Base-by-base conservation (phyloP, 2,888 invertebrate genomes). In the Pachydiplax longipennis region DNA sequence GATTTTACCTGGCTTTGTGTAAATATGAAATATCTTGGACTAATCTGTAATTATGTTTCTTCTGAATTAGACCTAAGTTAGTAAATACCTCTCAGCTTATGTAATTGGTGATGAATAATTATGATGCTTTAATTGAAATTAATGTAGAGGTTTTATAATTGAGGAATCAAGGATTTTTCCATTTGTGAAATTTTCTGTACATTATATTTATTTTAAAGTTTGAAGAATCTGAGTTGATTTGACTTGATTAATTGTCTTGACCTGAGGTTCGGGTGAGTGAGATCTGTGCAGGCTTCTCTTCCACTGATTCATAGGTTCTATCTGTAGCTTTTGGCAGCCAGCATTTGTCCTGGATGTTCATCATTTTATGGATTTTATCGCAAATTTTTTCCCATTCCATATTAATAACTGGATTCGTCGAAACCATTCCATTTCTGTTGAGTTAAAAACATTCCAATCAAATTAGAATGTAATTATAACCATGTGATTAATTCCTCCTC, bases 281-380 rank as follows among this genome's bases (percentile, higher is more conserved):
- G 87, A 87, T 87, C 87, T 61, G 37, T 87, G 87, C 87, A 87
- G 87, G 87, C 87, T 87, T 87, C 87, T 87, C 87, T 87, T 87
- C 87, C 87, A 87, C 87, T 87, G 87, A 87, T 61, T 37, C 61
- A 87, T 35, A 58, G 40, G 15, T 12, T 87, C 40, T 37, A 87
- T n/a, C 87, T 87, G 87, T 61, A 61, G 87, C 87, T 87, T 87
- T 37, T 61, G 37, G 61, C 87, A 87, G 87, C 65, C 87, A 65
- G 87, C 87, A 87, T 65, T 82, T 81, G 53, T 87, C 61, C n/a
- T 83, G 37, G 87, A 31, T 61, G 1, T 87, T 58, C 37, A 58
- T 37, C 40, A 37, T 61, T 40, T 13, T 87, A 5, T 58, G 37
- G 35, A 87, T 87, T 35, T 87, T 87, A 40, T 37, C 22, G 4